These are phyloP conservation scores for Procambarus clarkii DNA, from an alignment of 1,140 invertebrate species.

Conservation along the genomic window DNA sequence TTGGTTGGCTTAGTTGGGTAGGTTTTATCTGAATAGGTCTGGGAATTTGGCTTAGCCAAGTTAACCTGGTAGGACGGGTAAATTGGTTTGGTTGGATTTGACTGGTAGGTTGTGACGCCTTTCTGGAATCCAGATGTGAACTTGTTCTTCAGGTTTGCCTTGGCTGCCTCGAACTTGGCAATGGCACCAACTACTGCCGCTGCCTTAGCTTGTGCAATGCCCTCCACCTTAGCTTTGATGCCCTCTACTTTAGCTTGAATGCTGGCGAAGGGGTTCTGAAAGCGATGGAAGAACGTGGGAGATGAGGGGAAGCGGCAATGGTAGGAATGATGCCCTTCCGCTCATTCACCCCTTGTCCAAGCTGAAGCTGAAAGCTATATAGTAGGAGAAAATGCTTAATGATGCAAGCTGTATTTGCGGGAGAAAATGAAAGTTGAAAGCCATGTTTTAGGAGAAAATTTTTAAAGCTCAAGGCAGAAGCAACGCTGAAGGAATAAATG, in stretches of 20 bases:
- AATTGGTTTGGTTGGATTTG: neutral
- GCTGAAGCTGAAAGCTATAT: too few relatives aligned
- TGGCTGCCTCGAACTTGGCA: conserved; percentile 11
- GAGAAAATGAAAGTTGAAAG: too few relatives aligned
- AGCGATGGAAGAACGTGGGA: neutral
- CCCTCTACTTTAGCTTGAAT: conserved; percentile 5
- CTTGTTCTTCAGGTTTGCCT: neutral
- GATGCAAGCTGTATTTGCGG: too few relatives aligned
- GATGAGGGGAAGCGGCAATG: too few relatives aligned
- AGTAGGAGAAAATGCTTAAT: too few relatives aligned
- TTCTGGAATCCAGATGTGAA: neutral
- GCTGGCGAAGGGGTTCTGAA: conserved; percentile 1
- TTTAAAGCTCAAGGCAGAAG: too few relatives aligned
- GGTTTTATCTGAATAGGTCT: too few relatives aligned
- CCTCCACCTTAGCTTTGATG: conserved; percentile 11
- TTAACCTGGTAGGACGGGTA: neutral
- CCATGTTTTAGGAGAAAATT: too few relatives aligned
- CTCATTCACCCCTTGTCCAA: too few relatives aligned
- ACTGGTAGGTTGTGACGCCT: neutral
- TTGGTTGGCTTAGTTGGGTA: neutral
- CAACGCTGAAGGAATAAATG: too few relatives aligned
- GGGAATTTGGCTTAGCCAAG: too few relatives aligned
- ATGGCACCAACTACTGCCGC: neutral
- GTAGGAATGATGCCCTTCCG: too few relatives aligned
- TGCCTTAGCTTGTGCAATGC: neutral